These are phyloP conservation scores for Indicator indicator DNA, from an alignment of 2,113 vertebrate species.

Conservation along the genomic window DNA sequence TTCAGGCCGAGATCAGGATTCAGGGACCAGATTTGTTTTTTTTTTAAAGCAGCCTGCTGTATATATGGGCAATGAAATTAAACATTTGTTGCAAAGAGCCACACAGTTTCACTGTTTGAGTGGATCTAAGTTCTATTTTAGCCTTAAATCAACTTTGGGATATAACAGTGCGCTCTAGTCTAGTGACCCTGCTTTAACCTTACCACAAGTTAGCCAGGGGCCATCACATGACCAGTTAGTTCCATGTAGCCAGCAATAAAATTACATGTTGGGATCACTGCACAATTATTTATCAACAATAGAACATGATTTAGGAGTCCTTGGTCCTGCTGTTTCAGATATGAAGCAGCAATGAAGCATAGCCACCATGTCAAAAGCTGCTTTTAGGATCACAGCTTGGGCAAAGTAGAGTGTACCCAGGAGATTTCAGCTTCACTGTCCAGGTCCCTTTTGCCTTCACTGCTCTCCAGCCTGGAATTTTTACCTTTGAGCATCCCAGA, in stretches of 20 bases:
- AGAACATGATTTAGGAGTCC: conserved; percentile 17
- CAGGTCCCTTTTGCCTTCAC: too few relatives aligned
- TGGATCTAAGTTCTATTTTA: background rate
- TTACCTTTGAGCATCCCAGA: background rate
- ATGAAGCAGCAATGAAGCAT: background rate
- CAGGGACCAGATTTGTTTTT: background rate
- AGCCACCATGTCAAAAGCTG: background rate
- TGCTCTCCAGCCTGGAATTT: background rate
- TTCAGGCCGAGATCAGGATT: background rate
- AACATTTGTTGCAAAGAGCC: background rate
- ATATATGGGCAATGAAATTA: background rate
- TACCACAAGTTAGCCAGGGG: background rate
- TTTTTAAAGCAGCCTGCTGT: background rate
- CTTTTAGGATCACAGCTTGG: background rate
- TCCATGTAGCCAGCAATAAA: conserved; percentile 14
- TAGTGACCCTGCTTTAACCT: background rate
- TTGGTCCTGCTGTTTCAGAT: background rate
- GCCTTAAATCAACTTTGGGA: conserved; percentile 3
- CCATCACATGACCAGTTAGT: conserved; percentile 12
- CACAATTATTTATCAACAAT: background rate
- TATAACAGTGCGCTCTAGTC: background rate
- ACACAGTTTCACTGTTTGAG: background rate
- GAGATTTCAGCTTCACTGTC: background rate
- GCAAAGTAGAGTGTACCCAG: background rate
- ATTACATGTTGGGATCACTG: conserved; percentile 8